Evolutionary conservation across 92 coral and sea anemone genomes (phyloP), one percentile per base, ranked within the genome.

Genomic region (Epizoanthus ramosus): DNA sequence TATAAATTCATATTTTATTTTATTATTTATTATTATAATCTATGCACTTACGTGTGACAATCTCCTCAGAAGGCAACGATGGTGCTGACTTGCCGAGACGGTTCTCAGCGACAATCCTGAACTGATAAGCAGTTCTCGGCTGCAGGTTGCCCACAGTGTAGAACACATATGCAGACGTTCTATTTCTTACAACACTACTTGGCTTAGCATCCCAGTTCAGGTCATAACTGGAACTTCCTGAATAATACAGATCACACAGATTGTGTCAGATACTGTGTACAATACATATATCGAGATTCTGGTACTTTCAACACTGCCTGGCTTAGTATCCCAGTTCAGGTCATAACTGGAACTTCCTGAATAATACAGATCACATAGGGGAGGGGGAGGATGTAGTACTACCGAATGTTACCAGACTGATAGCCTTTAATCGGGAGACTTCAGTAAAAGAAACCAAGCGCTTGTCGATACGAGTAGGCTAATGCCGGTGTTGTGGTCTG

Each of bases 21-120:
- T n/a, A n/a, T n/a, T n/a, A n/a, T n/a, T n/a, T n/a, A n/a, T n/a
- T n/a, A n/a, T n/a, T n/a, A n/a, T n/a, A 8, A 18, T 8, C 33
- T 16, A 31, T 28, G 5, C 21, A n/a, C 86, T 88, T 71, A 96
- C 99, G 91, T 81, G 99, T 96, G 3, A 79, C 19, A 22, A 88
- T 83, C 65, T 72, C 87, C 50, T 92, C 92, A 6, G 99, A 96
- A 16, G 97, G 89, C 5, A 73, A 87, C 6, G 98, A 94, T 0
- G 98, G 93, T n/a, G 64, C 69, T 19, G 99, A 96, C 12, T 53
- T 54, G 3, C 94, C 99, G 33, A 87, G 81, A 25, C 83, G 79
- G 87, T 96, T 96, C 95, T 91, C 85, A 0, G 98, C 96, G 77
- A 91, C 83, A 76, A 96, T 94, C 66, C 94, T 84, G 69, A 96